phyloP scores from a whole-genome alignment of 2,113 vertebrate genomes.

The Varanus komodoensis region DNA sequence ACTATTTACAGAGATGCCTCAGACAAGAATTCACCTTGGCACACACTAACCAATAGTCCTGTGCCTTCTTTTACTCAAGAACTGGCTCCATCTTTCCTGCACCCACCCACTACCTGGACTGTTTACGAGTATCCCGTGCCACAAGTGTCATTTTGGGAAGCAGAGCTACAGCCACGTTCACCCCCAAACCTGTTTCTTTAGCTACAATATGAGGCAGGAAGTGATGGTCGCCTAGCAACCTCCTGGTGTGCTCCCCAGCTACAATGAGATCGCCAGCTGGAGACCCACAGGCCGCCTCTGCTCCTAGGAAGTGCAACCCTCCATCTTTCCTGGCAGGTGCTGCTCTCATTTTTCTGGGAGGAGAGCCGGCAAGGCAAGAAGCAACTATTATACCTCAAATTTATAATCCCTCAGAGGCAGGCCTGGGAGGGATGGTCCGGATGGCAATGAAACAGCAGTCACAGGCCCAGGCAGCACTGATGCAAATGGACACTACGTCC shows the following conservation, averaged over 20 bases:
- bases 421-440: too few species aligned
- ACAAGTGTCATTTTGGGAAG: background rate
- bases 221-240: background rate
- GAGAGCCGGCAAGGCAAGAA: background rate
- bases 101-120: background rate
- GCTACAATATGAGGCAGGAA: background rate
- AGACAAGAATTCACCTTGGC: background rate
- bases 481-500: background rate
- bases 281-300: background rate
- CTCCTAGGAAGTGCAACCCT: background rate
- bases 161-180: background rate
- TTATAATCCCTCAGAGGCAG: background rate
- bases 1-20: background rate
- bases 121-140: background rate
- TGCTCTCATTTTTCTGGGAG: background rate
- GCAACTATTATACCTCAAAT: background rate
- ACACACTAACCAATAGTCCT: background rate
- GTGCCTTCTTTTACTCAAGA: too few species aligned
- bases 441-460: background rate
- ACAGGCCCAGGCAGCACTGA: background rate
- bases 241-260: background rate
- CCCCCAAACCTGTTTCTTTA: background rate
- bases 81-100: background rate
- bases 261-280: background rate
- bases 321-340: background rate